These are phyloP conservation scores for Lasioglossum figueresi DNA, from an alignment of 2,888 invertebrate genomes.

Conservation along the genomic window DNA sequence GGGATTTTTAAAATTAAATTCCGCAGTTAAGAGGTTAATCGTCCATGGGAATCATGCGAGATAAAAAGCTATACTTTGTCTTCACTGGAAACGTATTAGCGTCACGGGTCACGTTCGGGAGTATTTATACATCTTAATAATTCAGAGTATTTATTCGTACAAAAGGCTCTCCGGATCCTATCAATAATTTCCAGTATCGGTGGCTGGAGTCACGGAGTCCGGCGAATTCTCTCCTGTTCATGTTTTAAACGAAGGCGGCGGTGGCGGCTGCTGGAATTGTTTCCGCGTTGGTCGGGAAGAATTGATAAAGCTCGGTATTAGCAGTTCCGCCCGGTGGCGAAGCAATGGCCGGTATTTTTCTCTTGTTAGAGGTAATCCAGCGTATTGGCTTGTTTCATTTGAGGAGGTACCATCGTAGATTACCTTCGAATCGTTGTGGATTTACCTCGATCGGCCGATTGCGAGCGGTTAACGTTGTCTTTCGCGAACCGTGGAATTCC, in stretches of 20 bases:
- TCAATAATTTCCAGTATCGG: not conserved
- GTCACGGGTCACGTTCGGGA: not conserved
- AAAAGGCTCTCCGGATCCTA: not conserved
- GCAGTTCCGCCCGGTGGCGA: constrained; percentile 33
- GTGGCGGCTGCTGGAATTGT: constrained; percentile 28
- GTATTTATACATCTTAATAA: not conserved
- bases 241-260: constrained; percentile 15
- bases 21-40: too few relatives aligned
- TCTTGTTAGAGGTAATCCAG: constrained; percentile 50
- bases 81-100: not conserved
- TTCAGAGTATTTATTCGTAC: not conserved
- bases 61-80: not conserved
- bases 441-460: constrained; percentile 19
- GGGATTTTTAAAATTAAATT: too few relatives aligned
- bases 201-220: not conserved
- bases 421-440: constrained; percentile 37
- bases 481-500: not conserved
- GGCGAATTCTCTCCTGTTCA: not conserved
- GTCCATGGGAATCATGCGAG: not conserved
- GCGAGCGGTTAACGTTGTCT: not conserved
- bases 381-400: constrained; percentile 33
- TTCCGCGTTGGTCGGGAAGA: constrained; percentile 43
- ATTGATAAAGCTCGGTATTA: constrained; percentile 67
- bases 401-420: constrained; percentile 37
- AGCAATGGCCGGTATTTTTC: constrained; percentile 50